Percentiles rank a stretch among this genome's conserved stretches.
Evolutionary conservation across 2,797 vertebrate genomes (phyloP).

Genomic region (Babyrousa celebensis): DNA sequence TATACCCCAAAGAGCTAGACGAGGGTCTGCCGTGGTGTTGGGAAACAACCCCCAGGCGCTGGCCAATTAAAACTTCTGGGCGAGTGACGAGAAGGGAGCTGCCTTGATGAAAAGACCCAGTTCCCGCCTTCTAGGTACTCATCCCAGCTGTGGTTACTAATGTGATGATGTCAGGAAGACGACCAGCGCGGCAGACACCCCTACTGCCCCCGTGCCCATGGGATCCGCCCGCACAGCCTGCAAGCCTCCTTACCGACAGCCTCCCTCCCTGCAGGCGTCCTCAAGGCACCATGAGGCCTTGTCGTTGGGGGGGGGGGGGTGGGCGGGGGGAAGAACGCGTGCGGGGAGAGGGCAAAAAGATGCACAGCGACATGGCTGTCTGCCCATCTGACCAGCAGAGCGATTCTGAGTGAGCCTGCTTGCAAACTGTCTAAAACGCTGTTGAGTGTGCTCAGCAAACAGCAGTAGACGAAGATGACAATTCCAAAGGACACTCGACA

Average conservation of each 20-base stretch:
- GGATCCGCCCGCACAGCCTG: not conserved
- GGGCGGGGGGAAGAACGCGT: not conserved
- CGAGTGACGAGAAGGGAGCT: not conserved
- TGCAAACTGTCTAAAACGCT: not conserved
- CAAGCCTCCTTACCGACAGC: not conserved
- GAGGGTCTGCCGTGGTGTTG: not conserved
- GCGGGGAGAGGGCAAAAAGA: not conserved
- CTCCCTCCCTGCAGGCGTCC: not conserved
- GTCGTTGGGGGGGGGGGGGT: not conserved
- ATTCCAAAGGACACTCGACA: not conserved
- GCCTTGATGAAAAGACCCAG: not conserved
- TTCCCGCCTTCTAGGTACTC: not conserved
- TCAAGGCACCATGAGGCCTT: not conserved
- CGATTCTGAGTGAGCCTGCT: not conserved
- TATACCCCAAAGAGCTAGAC: not conserved
- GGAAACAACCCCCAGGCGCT: not conserved
- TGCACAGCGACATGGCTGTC: not conserved
- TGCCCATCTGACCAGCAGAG: not conserved
- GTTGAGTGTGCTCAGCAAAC: not conserved
- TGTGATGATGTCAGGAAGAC: not conserved
- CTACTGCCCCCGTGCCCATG: not conserved
- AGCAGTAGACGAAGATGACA: not conserved
- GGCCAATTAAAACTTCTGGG: not conserved
- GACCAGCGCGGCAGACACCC: not conserved
- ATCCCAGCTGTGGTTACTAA: constrained; percentile 13